These are phyloP conservation scores for Anolis sagrei DNA, from an alignment of 2,113 vertebrate species.

Conservation along the genomic window DNA sequence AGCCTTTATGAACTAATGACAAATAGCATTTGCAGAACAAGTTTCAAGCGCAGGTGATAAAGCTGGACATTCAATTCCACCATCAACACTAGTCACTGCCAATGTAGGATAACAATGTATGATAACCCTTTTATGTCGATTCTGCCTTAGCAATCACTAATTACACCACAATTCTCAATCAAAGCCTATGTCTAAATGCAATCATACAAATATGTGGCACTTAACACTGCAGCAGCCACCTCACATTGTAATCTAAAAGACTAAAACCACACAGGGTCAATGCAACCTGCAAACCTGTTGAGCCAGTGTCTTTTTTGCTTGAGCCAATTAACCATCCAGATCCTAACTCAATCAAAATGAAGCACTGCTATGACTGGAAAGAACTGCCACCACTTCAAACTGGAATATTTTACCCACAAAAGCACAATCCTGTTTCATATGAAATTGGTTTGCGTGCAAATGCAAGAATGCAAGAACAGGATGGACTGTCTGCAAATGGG, in stretches of 20 bases:
- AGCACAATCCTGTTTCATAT: no score
- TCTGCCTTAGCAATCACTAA: no score
- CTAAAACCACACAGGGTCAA: conserved; percentile 25
- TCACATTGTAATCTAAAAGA: conserved; percentile 29
- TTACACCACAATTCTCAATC: neutral
- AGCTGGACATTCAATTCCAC: neutral
- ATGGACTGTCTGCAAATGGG: neutral
- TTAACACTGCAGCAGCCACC: neutral
- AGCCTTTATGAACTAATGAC: neutral
- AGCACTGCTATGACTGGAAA: neutral
- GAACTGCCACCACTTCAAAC: no score
- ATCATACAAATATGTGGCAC: conserved; percentile 31
- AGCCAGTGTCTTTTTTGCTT: neutral
- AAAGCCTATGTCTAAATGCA: conserved; percentile 36
- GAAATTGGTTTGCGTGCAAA: neutral
- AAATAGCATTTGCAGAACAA: neutral
- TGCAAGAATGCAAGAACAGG: neutral
- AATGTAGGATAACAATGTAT: neutral
- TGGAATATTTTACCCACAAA: neutral
- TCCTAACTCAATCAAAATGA: neutral
- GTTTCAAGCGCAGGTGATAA: neutral
- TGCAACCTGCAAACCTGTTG: conserved; percentile 1
- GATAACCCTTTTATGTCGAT: neutral
- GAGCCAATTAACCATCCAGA: neutral
- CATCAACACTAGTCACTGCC: neutral